A percentile compares a stretch with the other conserved stretches of the same genome.
These are phyloP conservation scores for Esperia sulphurella DNA, from an alignment of 2,888 invertebrate genomes.

Conservation along the genomic window DNA sequence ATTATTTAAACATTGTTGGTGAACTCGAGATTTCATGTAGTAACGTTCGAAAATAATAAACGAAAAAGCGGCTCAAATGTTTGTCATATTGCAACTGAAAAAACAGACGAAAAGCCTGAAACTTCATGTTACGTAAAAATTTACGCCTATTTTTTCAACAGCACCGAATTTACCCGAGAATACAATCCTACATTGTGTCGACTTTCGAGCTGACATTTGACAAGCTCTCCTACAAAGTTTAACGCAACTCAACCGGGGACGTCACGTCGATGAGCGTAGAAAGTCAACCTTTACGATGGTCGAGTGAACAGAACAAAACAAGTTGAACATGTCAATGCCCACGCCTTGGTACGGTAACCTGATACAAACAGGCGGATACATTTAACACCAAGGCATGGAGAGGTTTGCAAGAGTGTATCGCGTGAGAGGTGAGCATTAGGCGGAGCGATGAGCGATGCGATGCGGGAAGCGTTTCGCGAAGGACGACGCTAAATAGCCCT, in stretches of 20 bases:
- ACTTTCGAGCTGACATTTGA: slow-evolving; percentile 51
- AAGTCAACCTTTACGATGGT: slow-evolving; percentile 71
- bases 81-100: no score
- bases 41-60: no score
- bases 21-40: no score
- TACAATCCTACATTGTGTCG: slow-evolving; percentile 30
- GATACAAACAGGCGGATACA: slow-evolving; percentile 73
- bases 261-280: slow-evolving; percentile 71
- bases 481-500: slow-evolving; percentile 40
- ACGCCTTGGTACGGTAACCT: slow-evolving; percentile 75
- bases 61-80: no score
- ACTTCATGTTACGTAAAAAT: neutral
- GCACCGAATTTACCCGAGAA: neutral
- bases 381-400: slow-evolving; percentile 64
- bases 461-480: slow-evolving; percentile 9
- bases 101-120: neutral
- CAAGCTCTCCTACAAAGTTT: slow-evolving; percentile 57
- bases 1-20: no score
- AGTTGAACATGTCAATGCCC: slow-evolving; percentile 77
- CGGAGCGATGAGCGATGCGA: slow-evolving; percentile 45
- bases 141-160: slow-evolving; percentile 1
- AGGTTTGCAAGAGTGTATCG: slow-evolving; percentile 50
- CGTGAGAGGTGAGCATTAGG: slow-evolving; percentile 41
- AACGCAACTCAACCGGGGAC: slow-evolving; percentile 58
- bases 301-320: slow-evolving; percentile 74